Conservation (phyloP, 2,113 vertebrate species). For the Barbus barbus region DNA sequence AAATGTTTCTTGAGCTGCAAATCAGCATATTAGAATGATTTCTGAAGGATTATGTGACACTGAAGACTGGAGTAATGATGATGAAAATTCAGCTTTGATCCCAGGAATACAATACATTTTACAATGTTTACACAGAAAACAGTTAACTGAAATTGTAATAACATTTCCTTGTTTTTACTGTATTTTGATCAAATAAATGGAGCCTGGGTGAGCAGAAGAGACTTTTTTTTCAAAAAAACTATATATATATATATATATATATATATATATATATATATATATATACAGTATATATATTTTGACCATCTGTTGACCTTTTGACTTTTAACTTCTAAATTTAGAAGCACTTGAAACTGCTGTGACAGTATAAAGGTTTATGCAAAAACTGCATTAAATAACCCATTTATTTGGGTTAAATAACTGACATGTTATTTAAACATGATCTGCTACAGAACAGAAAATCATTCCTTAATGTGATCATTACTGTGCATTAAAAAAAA, state of each 20-base stretch:
- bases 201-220: no score
- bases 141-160: neutral
- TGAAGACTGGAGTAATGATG: neutral
- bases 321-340: no score
- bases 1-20: neutral
- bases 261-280: no score
- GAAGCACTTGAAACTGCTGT: neutral
- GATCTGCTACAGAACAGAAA: conserved; percentile 23
- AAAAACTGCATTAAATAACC: neutral
- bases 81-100: neutral
- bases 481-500: conserved; percentile 16
- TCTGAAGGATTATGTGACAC: neutral
- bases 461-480: conserved; percentile 29
- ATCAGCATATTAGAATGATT: neutral
- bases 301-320: no score
- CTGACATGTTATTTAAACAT: neutral
- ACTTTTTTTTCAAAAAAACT: no score
- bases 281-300: no score
- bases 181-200: no score
- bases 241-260: no score
- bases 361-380: neutral
- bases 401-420: no score
- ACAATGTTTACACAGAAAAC: neutral
- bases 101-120: neutral
- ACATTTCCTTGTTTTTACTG: no score